Conservation (phyloP, 2,888 invertebrate genomes). For the Lithosia quadra region DNA sequence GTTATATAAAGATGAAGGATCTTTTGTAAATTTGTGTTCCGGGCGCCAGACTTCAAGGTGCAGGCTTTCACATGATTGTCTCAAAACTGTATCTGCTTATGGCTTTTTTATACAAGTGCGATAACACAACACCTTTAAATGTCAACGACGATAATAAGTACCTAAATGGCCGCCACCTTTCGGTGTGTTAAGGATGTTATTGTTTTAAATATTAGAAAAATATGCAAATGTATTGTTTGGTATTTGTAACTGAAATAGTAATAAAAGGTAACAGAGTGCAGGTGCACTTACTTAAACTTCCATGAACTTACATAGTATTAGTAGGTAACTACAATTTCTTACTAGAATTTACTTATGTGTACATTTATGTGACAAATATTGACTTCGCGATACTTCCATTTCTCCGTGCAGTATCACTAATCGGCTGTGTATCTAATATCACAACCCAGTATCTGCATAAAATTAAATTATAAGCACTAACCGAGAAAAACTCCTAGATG, state of each 20-base stretch:
- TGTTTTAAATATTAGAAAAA: background rate
- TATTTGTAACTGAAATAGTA: too few relatives aligned
- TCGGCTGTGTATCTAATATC: too few relatives aligned
- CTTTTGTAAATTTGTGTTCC: too few relatives aligned
- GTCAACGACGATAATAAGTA: background rate
- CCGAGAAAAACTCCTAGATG: background rate
- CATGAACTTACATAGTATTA: too few relatives aligned
- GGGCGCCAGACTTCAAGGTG: too few relatives aligned
- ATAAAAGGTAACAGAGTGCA: too few relatives aligned
- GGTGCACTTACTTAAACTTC: too few relatives aligned
- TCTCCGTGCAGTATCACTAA: background rate
- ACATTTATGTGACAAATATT: too few relatives aligned
- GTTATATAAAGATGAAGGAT: too few relatives aligned
- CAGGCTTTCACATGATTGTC: background rate
- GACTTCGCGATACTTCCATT: background rate
- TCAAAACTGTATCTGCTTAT: background rate
- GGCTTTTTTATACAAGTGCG: background rate
- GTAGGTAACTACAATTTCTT: too few relatives aligned
- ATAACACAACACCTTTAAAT: background rate
- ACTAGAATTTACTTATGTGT: too few relatives aligned
- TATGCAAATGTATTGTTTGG: background rate
- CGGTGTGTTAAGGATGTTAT: background rate
- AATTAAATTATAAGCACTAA: slow-evolving; percentile 7
- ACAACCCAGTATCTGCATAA: too few relatives aligned
- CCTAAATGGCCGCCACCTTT: background rate